Evolutionary conservation across 2,797 vertebrate species (phyloP), one percentile per base, ranked within the genome.

Genomic region (Echeneis naucrates): DNA sequence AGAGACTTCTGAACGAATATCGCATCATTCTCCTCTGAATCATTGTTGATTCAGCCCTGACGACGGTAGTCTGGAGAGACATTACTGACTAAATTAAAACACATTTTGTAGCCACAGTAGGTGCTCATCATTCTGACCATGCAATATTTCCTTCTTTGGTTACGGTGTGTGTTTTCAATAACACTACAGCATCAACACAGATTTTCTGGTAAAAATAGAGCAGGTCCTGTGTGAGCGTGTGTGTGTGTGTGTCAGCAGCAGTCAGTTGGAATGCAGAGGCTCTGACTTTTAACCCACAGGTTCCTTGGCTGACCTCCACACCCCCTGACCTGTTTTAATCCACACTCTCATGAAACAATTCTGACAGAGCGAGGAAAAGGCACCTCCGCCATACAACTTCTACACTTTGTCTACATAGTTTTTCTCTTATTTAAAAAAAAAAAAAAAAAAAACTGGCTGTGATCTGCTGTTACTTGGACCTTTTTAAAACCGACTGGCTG

Each of bases 271-370:
- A 95, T 95, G 93, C 84, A 86, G 72, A 85, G 92, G 88, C 67
- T 83, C 58, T 93, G 93, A 93, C 93, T 72, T 93, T 90, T 92
- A 90, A 92, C 93, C 90, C 73, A n/a, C 68, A 61, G 77, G 88
- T 84, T 90, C 76, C 77, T 76, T 55, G 37, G 63, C 73, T 91
- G 91, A 93, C 89, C 91, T 78, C 87, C 84, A 87, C 86, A 87
- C 86, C 87, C 86, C 87, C 88, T 90, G 88, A 90, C 80, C 84
- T 82, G 72, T 87, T 90, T 91, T 92, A 93, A 94, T 92, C 89
- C 88, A 87, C 62, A 76, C 83, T 88, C 68, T 80, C 68, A 81
- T 85, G 80, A 81, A 90, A 85, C 68, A 83, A 77, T 88, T 88
- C 89, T 83, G 64, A 68, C 58, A 48, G 35, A 74, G 62, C n/a